Conservation (phyloP, 2,797 vertebrate species). For the Heterohyrax brucei region DNA sequence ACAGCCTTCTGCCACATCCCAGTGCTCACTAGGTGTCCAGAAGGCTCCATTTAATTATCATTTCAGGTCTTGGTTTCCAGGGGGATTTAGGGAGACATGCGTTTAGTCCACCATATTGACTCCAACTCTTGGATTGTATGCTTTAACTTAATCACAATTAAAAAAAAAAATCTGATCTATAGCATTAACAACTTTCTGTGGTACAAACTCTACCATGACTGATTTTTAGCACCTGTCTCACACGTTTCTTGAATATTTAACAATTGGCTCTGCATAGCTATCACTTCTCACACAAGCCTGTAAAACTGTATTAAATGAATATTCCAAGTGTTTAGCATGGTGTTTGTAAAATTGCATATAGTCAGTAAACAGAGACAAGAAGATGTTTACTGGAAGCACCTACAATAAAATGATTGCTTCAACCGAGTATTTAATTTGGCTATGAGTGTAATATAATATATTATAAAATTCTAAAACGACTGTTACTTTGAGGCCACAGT, state of each 20-base stretch:
- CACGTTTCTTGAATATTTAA: neutral
- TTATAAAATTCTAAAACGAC: neutral
- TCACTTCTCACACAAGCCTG: neutral
- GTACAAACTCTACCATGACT: neutral
- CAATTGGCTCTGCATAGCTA: neutral
- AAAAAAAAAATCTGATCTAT: neutral
- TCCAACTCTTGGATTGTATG: no score
- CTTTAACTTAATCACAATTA: no score
- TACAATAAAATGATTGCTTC: neutral
- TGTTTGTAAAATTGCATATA: neutral
- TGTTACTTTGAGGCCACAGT: neutral
- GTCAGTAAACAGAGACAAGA: neutral
- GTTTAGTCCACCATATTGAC: no score
- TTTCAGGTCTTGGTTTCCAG: no score
- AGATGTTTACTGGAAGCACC: neutral
- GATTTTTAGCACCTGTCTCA: neutral
- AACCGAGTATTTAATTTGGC: neutral
- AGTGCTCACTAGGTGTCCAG: no score
- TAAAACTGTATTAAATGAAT: neutral
- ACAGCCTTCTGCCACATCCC: no score
- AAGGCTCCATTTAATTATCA: no score
- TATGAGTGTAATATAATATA: neutral
- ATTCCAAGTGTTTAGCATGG: neutral
- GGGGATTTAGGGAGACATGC: no score
- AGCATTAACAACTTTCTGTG: neutral